These are phyloP conservation scores for Molorchus minor DNA, from an alignment of 2,888 invertebrate species.

Conservation along the genomic window DNA sequence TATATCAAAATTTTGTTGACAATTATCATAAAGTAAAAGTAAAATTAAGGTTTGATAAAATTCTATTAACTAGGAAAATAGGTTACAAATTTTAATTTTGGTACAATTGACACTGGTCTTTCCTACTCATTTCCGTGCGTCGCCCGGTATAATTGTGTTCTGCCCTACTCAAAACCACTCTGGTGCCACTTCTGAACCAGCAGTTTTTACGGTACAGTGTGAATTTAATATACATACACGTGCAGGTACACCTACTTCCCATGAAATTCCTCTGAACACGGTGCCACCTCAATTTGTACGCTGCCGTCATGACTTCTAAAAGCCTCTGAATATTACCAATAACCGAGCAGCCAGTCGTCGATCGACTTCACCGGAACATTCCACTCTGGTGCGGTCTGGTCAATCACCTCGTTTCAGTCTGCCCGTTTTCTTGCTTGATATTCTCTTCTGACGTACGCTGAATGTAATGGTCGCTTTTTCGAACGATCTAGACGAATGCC, in stretches of 20 bases:
- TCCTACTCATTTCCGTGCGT: no score
- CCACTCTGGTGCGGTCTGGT: constrained; percentile 25
- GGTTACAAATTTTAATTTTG: no score
- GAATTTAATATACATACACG: no score
- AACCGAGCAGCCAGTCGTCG: not conserved
- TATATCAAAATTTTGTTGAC: no score
- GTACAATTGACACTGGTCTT: no score
- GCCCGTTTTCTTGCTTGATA: constrained; percentile 27
- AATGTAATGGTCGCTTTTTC: constrained; percentile 16
- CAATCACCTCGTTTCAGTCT: constrained; percentile 25
- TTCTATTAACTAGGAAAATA: no score
- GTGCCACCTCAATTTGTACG: not conserved
- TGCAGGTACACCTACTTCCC: not conserved
- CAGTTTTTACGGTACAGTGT: no score
- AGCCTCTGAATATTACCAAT: constrained; percentile 7
- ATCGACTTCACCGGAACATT: constrained; percentile 21
- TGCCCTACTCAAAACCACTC: no score
- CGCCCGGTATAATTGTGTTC: not conserved
- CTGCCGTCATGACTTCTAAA: not conserved
- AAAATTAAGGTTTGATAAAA: no score
- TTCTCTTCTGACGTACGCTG: constrained; percentile 20
- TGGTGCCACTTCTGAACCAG: no score
- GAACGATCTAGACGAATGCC: constrained; percentile 10
- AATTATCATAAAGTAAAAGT: no score
- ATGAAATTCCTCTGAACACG: not conserved